These are phyloP conservation scores for Sinotaia quadrata DNA, from an alignment of 2,888 invertebrate genomes.

Conservation along the genomic window DNA sequence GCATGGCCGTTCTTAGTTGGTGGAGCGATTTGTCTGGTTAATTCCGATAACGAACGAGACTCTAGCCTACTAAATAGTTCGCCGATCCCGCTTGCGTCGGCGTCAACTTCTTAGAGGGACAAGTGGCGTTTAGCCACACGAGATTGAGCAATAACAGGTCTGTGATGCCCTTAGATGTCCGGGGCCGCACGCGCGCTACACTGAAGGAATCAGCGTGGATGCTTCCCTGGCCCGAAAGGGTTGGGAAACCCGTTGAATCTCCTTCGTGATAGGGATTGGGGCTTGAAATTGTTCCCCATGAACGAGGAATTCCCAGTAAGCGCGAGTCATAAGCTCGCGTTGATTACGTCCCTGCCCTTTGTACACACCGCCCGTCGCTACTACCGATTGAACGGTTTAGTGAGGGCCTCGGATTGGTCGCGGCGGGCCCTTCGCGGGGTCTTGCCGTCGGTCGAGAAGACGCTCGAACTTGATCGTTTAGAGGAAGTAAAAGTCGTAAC, in stretches of 20 bases:
- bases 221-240: slow-evolving; percentile 74
- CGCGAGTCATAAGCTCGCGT: slow-evolving; percentile 79
- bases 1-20: too few species aligned
- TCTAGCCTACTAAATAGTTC: too few species aligned
- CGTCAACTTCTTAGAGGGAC: too few species aligned
- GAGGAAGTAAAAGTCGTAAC: slow-evolving; percentile 80
- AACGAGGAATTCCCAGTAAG: slow-evolving; percentile 82
- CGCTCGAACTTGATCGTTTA: slow-evolving; percentile 78
- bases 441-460: slow-evolving; percentile 74
- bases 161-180: slow-evolving; percentile 81
- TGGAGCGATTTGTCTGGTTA: too few species aligned
- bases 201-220: slow-evolving; percentile 76
- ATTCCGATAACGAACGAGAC: too few species aligned
- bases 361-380: slow-evolving; percentile 78
- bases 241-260: slow-evolving; percentile 80
- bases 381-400: slow-evolving; percentile 80
- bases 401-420: slow-evolving; percentile 75
- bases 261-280: slow-evolving; percentile 80
- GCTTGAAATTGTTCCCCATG: slow-evolving; percentile 77
- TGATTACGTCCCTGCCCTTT: slow-evolving; percentile 82
- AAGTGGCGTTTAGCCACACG: slow-evolving; percentile 77
- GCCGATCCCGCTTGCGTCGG: too few species aligned
- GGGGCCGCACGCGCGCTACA: slow-evolving; percentile 80
- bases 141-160: slow-evolving; percentile 79
- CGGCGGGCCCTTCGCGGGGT: slow-evolving; percentile 34